Conservation (phyloP, 1,140 invertebrate genomes). For the Lordiphosa clarofinis region DNA sequence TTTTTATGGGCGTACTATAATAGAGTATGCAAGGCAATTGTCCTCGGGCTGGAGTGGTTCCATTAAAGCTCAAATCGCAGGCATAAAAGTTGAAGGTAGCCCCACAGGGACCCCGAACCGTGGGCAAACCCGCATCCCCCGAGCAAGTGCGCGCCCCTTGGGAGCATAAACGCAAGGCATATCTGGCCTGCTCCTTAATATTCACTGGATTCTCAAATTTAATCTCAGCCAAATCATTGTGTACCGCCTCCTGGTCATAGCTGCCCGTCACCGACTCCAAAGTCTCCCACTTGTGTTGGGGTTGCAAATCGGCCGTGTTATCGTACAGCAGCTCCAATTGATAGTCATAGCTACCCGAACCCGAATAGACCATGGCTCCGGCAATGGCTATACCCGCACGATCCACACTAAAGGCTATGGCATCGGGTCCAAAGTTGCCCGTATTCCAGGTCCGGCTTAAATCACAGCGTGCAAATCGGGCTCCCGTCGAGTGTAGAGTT, state of each 20-base stretch:
- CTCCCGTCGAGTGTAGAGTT: conserved; percentile 91
- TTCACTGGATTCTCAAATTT: conserved; percentile 94
- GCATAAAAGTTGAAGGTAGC: conserved; percentile 95
- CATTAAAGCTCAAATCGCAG: conserved; percentile 96
- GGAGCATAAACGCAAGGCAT: conserved; percentile 93
- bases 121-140: conserved; percentile 92
- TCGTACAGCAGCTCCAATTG: conserved; percentile 95
- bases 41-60: conserved; percentile 94
- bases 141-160: conserved; percentile 95
- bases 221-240: conserved; percentile 89
- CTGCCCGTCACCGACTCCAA: conserved; percentile 70
- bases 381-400: conserved; percentile 92
- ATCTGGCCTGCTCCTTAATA: conserved; percentile 94
- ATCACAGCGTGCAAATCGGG: conserved; percentile 93
- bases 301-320: conserved; percentile 80
- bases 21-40: conserved; percentile 97
- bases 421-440: conserved; percentile 97
- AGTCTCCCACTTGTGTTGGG: conserved; percentile 79
- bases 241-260: conserved; percentile 83
- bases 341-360: conserved; percentile 92
- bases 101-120: conserved; percentile 94
- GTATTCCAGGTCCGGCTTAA: conserved; percentile 96
- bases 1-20: conserved; percentile 82
- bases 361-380: conserved; percentile 93
- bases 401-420: conserved; percentile 97